Evolutionary conservation across 2,797 vertebrate species (phyloP).

Genomic region (Falco novaeseelandiae): DNA sequence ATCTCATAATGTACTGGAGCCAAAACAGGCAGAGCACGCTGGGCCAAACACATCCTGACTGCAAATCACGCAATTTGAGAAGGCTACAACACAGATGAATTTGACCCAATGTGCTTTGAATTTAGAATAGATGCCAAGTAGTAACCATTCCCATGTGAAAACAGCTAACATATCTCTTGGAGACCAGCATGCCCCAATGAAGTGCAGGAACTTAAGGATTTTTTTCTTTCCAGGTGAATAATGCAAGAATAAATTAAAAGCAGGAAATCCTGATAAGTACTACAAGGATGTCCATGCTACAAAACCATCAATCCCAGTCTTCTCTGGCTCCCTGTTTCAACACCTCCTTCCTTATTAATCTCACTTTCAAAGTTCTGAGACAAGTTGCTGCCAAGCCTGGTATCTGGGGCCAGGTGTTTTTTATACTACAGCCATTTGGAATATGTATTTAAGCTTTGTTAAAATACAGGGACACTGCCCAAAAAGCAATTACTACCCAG

Average conservation of each 20-base stretch:
- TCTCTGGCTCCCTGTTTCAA: neutral
- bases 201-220: neutral
- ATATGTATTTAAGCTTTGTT: neutral
- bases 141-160: constrained; percentile 49
- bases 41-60: constrained; percentile 10
- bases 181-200: constrained; percentile 3
- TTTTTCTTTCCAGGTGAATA: constrained; percentile 25
- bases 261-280: neutral
- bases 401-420: neutral
- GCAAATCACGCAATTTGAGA: neutral
- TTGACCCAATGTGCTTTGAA: neutral
- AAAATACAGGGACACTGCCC: neutral
- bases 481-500: neutral
- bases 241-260: neutral
- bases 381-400: neutral
- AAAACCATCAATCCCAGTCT: neutral
- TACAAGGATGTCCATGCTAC: neutral
- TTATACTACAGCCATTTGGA: neutral
- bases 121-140: neutral
- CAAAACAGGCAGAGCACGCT: constrained; percentile 32
- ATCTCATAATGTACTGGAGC: constrained; percentile 2
- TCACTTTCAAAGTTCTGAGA: neutral
- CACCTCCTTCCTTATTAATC: neutral
- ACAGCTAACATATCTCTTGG: constrained; percentile 1
- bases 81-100: neutral